Base-by-base conservation (phyloP, 2,888 invertebrate genomes). In the Acronicta aceris region DNA sequence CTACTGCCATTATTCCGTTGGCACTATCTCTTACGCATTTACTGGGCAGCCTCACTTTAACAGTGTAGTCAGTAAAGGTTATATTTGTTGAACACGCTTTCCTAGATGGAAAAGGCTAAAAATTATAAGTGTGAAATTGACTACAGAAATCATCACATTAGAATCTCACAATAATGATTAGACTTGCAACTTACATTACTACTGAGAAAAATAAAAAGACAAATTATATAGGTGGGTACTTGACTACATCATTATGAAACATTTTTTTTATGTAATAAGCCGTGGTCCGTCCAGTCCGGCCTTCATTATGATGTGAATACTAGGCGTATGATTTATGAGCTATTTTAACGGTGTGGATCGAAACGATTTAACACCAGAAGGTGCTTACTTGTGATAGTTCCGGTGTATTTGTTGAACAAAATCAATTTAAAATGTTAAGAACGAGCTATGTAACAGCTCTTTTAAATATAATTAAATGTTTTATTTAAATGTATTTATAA, bases 261-360 rank as follows among this genome's bases (percentile, higher is more conserved):
- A 21, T 21, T 21, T 21, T 65, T 40, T 47, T 48, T 42, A 49
- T 50, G 33, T 56, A 15, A 33, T 41, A 36, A 52, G 63, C 67
- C 57, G 53, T 47, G 63, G 65, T 84, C 85, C 84, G 83, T 85
- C 86, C 85, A 71, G 46, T 70, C 72, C 73, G 81, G 83, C 79
- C 80, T 81, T 78, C 58, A n/a, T 38, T 25, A 45, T 12, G 57
- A 36, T 59, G 49, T 59, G 33, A n/a, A 45, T n/a, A n/a, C 15
- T 43, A 15, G n/a, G 15, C 45, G 55, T 59, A 41, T 52, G 33
- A 46, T 54, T 25, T 17, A 57, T 45, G 51, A n/a, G 40, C 25
- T 55, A 41, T 49, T 54, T 48, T 51, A 43, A 49, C 36, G 13
- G 27, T 38, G 12, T 53, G 40, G 59, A 36, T 54, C 59, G 55